Evolutionary conservation across 2,888 invertebrate genomes (phyloP).

Genomic region (Onthophagus sagittarius): DNA sequence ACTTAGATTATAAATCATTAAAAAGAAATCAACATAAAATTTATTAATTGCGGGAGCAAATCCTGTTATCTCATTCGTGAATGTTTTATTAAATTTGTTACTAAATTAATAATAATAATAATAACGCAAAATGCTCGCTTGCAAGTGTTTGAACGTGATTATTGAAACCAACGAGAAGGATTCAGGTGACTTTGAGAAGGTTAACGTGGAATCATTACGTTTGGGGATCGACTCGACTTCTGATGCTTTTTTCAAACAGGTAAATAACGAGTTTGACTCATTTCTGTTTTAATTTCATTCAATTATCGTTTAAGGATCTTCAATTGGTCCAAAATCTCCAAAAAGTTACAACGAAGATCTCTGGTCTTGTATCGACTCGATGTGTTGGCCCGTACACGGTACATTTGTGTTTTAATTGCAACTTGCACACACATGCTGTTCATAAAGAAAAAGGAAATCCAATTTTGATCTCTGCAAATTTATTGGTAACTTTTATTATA

Average conservation of each 20-base stretch:
- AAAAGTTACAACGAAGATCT: slow-evolving; percentile 55
- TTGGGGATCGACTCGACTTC: slow-evolving; percentile 57
- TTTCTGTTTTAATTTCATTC: not conserved
- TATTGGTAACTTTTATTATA: slow-evolving; percentile 50
- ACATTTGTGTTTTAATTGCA: slow-evolving; percentile 63
- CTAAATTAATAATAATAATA: slow-evolving; percentile 10
- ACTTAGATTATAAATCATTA: too few species aligned
- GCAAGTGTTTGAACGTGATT: slow-evolving; percentile 73
- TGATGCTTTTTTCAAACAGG: slow-evolving; percentile 66
- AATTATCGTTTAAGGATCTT: slow-evolving; percentile 49
- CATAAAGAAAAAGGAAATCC: slow-evolving; percentile 55
- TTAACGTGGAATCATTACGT: slow-evolving; percentile 56
- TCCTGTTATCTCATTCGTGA: too few species aligned
- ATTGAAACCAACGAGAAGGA: slow-evolving; percentile 49
- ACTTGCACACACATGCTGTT: slow-evolving; percentile 60
- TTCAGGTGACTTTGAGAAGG: slow-evolving; percentile 51
- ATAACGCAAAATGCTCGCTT: slow-evolving; percentile 58
- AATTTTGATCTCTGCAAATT: slow-evolving; percentile 53
- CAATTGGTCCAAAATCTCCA: slow-evolving; percentile 52
- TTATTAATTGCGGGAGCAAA: too few species aligned
- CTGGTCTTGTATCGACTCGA: slow-evolving; percentile 55
- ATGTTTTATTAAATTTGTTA: too few species aligned
- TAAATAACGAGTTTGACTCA: slow-evolving; percentile 38
- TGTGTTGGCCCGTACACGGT: slow-evolving; percentile 57
- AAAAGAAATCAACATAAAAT: too few species aligned